A percentile compares a stretch with the other conserved stretches of the same genome.
These are phyloP conservation scores for Platyrinchus mystaceus DNA, from an alignment of 2,797 vertebrate species.

Conservation along the genomic window DNA sequence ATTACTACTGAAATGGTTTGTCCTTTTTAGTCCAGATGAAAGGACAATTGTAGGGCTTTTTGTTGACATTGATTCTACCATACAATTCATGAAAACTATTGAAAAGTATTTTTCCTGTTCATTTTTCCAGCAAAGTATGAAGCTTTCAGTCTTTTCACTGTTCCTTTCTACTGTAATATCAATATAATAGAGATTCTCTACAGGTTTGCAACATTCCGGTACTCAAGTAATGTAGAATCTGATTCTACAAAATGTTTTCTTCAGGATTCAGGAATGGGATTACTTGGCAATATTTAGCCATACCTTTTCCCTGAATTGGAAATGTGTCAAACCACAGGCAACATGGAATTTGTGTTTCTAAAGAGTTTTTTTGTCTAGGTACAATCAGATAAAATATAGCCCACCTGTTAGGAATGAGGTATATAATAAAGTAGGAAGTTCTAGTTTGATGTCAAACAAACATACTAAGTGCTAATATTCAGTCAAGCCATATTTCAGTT, in stretches of 20 bases:
- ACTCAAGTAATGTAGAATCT: not conserved
- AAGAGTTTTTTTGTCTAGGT: not conserved
- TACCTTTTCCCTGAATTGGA: not conserved
- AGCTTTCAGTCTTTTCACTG: not conserved
- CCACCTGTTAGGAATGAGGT: not conserved
- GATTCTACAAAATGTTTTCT: not conserved
- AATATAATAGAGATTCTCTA: not conserved
- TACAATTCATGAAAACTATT: not conserved
- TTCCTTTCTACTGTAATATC: not conserved
- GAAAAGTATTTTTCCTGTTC: not conserved
- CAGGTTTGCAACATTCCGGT: not conserved
- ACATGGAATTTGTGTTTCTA: not conserved
- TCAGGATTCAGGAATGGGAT: not conserved
- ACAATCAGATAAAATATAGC: not conserved
- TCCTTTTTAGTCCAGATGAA: not conserved
- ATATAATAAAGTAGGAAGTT: not conserved
- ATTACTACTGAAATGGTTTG: not conserved
- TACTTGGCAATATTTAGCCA: not conserved
- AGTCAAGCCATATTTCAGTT: not conserved
- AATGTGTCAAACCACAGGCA: not conserved
- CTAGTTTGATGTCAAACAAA: not conserved
- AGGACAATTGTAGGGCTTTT: not conserved
- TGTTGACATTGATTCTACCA: not conserved
- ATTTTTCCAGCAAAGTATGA: not conserved
- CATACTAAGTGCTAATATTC: constrained; percentile 8